Percentiles rank a stretch among this genome's conserved stretches.
Evolutionary conservation across 2,888 invertebrate species (phyloP).

Genomic region (Onchidella celtica): DNA sequence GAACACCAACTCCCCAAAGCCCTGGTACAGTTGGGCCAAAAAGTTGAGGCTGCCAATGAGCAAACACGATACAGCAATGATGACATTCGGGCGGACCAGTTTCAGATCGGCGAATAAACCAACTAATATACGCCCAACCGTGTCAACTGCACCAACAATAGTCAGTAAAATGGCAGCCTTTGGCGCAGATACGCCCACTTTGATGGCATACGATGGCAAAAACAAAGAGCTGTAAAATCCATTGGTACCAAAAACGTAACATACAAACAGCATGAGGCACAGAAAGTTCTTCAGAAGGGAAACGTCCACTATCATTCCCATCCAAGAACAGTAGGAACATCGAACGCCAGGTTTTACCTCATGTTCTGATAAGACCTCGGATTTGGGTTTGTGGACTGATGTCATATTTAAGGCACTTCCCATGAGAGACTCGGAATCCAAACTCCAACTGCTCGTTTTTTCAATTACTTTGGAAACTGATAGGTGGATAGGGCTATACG

Average conservation of each 20-base stretch:
- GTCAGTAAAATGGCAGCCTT: constrained; percentile 22
- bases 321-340: not conserved
- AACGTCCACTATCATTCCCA: not conserved
- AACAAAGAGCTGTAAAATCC: not conserved
- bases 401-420: constrained; percentile 9
- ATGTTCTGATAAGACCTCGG: not conserved
- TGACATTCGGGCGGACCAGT: not conserved
- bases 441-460: constrained; percentile 15
- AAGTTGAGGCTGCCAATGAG: not conserved
- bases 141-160: constrained; percentile 11
- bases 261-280: not conserved
- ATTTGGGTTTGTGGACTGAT: too few relatives aligned
- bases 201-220: constrained; percentile 17
- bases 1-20: not conserved
- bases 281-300: constrained; percentile 19
- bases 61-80: not conserved
- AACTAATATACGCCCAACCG: not conserved
- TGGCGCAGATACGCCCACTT: not conserved
- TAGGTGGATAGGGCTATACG: too few relatives aligned
- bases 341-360: not conserved
- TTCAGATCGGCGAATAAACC: constrained; percentile 37
- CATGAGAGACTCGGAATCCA: not conserved
- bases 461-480: too few relatives aligned
- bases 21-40: not conserved
- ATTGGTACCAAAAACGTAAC: not conserved